Evolutionary conservation across 2,797 vertebrate species (phyloP), one percentile per base, ranked within the genome.

Genomic region (Merluccius polli): DNA sequence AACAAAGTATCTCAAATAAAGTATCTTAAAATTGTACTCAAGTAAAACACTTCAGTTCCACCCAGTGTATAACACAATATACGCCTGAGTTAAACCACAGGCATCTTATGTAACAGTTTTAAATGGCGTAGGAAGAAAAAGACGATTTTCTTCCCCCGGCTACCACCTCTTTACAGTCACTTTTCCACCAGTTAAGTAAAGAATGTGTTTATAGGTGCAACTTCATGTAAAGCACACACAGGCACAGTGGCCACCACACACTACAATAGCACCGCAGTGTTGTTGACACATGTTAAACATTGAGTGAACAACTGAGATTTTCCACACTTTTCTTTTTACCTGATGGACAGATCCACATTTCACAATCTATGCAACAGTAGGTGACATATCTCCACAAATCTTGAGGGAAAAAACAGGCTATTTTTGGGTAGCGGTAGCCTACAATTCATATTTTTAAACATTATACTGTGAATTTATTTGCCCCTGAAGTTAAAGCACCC

Each of bases 211-310:
- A 59, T n/a, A 24, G 52, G 21, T 24, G 21, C 10, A 59, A 2
- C 52, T n/a, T n/a, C 8, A 59, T 59, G 21, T 59, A n/a, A 59
- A 24, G 52, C n/a, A 24, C 52, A 24, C 52, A 59, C 44, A 41
- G 38, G 44, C 18, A 48, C 44, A 18, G 16, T 21, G 21, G 44
- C 4, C 16, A 21, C 18, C 44, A 16, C 21, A 59, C 36, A 38
- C 5, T 7, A 38, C 52, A n/a, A 44, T 18, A 31, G 9, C 48
- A 27, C 0, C 31, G 63, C 10, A 0, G 9, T 29, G 69, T 4
- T 76, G 84, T 52, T 21, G 44, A 52, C 44, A 59, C 52, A 88
- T 59, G 80, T 83, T 72, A 73, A 80, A 83, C 75, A 24, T 10
- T 82, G 80, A 75, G 79, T 81, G 52, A 59, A 59, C 52, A 59